These are phyloP conservation scores for Brachionus sp. DNA, from an alignment of 1,140 invertebrate species.

Conservation along the genomic window DNA sequence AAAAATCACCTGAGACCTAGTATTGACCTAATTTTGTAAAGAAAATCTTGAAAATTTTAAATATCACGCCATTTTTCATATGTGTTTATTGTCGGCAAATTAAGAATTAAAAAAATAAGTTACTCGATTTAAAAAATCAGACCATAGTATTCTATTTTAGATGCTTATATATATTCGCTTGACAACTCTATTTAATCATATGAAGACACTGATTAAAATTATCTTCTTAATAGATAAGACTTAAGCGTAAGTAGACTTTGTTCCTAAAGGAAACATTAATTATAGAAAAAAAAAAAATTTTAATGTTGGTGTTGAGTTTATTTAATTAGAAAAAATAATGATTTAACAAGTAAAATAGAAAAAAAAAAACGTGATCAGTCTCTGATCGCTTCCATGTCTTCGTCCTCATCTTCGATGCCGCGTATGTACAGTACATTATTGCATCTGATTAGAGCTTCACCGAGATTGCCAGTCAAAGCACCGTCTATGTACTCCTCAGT, in stretches of 20 bases:
- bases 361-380: neutral
- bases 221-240: neutral
- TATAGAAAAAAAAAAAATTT: neutral
- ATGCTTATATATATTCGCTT: neutral
- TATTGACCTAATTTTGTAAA: neutral
- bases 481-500: conserved; percentile 97
- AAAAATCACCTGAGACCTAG: neutral
- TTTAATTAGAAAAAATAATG: neutral
- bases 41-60: neutral
- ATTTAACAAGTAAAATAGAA: neutral
- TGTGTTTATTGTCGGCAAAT: neutral
- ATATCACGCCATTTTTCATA: neutral
- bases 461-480: conserved; percentile 81
- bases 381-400: conserved; percentile 44
- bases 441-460: conserved; percentile 92
- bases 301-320: neutral
- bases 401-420: conserved; percentile 82
- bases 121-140: neutral
- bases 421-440: conserved; percentile 97
- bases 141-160: neutral
- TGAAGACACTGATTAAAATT: neutral
- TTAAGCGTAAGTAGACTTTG: neutral
- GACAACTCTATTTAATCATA: neutral
- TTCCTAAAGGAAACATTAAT: neutral
- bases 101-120: neutral